These are phyloP conservation scores for Eristalis intricaria DNA, from an alignment of 2,888 invertebrate species.

Conservation along the genomic window DNA sequence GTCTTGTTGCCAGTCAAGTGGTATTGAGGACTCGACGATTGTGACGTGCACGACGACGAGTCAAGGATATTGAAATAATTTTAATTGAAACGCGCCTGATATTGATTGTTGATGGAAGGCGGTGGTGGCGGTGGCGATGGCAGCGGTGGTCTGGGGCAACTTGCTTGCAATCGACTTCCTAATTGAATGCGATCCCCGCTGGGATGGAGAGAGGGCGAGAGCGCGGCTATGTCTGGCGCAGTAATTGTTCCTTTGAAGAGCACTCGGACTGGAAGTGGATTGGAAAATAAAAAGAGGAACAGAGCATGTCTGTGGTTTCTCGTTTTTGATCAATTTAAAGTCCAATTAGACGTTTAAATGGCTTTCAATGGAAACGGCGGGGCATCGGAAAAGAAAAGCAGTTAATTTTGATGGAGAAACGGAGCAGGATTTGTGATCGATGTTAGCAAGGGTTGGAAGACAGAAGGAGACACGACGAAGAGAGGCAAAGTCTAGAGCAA, in stretches of 20 bases:
- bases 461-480: background rate
- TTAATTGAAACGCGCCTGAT: slow-evolving; percentile 32
- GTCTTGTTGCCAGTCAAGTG: slow-evolving; percentile 11
- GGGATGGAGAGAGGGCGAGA: background rate
- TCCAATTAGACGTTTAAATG: background rate
- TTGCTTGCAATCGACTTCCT: slow-evolving; percentile 1
- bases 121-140: background rate
- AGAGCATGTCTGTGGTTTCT: background rate
- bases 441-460: too few relatives aligned
- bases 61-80: slow-evolving; percentile 53
- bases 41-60: slow-evolving; percentile 3
- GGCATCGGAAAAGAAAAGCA: background rate
- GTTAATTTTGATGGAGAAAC: too few relatives aligned
- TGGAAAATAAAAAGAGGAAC: slow-evolving; percentile 5
- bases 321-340: background rate
- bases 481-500: background rate
- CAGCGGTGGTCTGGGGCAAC: too few relatives aligned
- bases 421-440: too few relatives aligned
- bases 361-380: background rate
- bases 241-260: slow-evolving; percentile 38
- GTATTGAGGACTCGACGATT: slow-evolving; percentile 15
- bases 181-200: slow-evolving; percentile 20
- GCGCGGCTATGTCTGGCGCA: slow-evolving; percentile 28
- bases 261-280: slow-evolving; percentile 26
- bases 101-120: background rate